These are phyloP conservation scores for Rhyacophila brunnea DNA, from an alignment of 1,140 invertebrate genomes.

Conservation along the genomic window DNA sequence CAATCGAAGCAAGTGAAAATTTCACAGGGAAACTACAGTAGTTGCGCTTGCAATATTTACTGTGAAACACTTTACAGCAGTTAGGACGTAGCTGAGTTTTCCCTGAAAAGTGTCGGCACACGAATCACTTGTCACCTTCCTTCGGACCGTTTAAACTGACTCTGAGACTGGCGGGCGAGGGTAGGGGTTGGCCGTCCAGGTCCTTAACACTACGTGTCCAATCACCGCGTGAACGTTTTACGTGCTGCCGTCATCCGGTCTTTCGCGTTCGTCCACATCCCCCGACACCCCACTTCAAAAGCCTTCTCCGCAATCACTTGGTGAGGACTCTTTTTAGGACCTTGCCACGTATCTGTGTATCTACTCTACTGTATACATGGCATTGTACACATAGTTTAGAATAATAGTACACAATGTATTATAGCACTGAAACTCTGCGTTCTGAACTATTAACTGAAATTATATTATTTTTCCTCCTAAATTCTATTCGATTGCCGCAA, in stretches of 20 bases:
- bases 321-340: neutral
- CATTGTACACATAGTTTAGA: too few species aligned
- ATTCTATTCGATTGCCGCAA: too few species aligned
- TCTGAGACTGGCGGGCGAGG: conserved; percentile 9
- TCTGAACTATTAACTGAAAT: too few species aligned
- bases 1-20: conserved; percentile 11
- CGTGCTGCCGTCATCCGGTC: conserved; percentile 15
- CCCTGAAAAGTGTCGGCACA: conserved; percentile 2
- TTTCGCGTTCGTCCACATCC: neutral
- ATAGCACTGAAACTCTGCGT: too few species aligned
- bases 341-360: too few species aligned
- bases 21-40: neutral
- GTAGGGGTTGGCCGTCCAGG: conserved; percentile 1
- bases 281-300: conserved; percentile 1
- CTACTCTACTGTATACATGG: too few species aligned
- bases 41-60: conserved; percentile 8
- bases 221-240: conserved; percentile 19
- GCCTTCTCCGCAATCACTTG: conserved; percentile 13
- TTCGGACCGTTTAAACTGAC: conserved; percentile 20
- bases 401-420: too few species aligned
- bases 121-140: conserved; percentile 31
- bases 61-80: conserved; percentile 8
- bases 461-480: too few species aligned
- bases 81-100: neutral
- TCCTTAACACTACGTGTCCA: conserved; percentile 29